phyloP scores from a whole-genome alignment of 2,113 vertebrate genomes.

The Prochilodus magdalenae region DNA sequence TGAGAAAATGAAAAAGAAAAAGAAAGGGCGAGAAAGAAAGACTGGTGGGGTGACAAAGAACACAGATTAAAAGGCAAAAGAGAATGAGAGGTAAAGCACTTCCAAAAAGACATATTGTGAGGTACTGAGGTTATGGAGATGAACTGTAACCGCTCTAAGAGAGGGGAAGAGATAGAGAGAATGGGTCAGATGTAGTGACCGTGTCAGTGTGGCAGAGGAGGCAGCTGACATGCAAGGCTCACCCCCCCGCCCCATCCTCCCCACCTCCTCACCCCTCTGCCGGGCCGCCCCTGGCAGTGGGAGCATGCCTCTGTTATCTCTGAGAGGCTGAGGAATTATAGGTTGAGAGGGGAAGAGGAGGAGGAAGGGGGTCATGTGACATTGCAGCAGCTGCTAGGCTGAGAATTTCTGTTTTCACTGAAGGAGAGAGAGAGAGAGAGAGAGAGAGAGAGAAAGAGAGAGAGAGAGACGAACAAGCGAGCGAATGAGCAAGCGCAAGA shows the following conservation, averaged over 20 bases:
- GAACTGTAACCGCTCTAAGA: too few species aligned
- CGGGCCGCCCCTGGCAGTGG: conserved; percentile 63
- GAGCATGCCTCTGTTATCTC: conserved; percentile 75
- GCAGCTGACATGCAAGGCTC: conserved; percentile 46
- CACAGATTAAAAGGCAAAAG: not conserved
- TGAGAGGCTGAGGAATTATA: conserved; percentile 75
- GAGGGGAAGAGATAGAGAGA: not conserved
- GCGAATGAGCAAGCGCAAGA: conserved; percentile 17
- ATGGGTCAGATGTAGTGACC: conserved; percentile 74
- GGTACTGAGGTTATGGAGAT: not conserved
- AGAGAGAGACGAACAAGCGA: conserved; percentile 71
- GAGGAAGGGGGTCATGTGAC: conserved; percentile 67
- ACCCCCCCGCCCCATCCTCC: conserved; percentile 22
- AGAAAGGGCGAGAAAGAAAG: too few species aligned
- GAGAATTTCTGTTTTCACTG: conserved; percentile 77
- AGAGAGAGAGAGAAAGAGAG: conserved; percentile 53
- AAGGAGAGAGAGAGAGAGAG: conserved; percentile 64
- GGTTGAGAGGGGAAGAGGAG: conserved; percentile 69
- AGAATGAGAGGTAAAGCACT: not conserved
- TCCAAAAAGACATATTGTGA: not conserved
- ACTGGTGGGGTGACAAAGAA: too few species aligned
- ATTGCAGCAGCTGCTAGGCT: conserved; percentile 79
- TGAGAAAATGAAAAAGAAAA: too few species aligned
- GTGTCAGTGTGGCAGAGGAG: conserved; percentile 49
- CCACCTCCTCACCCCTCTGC: conserved; percentile 47